These are phyloP conservation scores for Erynnis tages DNA, from an alignment of 2,888 invertebrate genomes.

Conservation along the genomic window DNA sequence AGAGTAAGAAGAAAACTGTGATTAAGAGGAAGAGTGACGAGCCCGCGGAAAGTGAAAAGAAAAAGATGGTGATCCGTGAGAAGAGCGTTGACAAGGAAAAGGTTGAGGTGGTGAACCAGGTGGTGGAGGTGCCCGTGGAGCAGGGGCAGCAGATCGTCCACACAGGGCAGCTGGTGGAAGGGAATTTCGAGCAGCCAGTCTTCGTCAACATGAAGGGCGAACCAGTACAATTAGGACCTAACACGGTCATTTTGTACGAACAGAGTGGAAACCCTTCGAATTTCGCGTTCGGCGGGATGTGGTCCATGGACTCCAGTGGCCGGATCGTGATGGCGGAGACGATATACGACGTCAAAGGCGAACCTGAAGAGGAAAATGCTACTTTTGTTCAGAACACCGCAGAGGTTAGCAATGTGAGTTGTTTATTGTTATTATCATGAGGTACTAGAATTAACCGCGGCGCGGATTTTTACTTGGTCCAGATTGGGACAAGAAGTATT, in stretches of 20 bases:
- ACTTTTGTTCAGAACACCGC: slow-evolving; percentile 68
- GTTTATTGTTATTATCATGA: too few relatives aligned
- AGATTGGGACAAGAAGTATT: too few relatives aligned
- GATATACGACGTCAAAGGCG: slow-evolving; percentile 76
- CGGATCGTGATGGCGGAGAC: slow-evolving; percentile 78
- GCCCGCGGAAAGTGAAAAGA: slow-evolving; percentile 62
- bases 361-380: slow-evolving; percentile 67
- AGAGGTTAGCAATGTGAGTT: slow-evolving; percentile 65
- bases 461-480: too few relatives aligned
- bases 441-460: too few relatives aligned
- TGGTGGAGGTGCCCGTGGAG: slow-evolving; percentile 72
- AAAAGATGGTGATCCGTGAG: slow-evolving; percentile 62
- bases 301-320: slow-evolving; percentile 75
- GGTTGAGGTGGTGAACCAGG: slow-evolving; percentile 68
- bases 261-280: slow-evolving; percentile 74
- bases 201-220: slow-evolving; percentile 78
- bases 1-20: slow-evolving; percentile 75
- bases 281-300: slow-evolving; percentile 76
- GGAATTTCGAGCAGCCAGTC: slow-evolving; percentile 75
- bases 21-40: slow-evolving; percentile 77
- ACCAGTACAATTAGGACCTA: slow-evolving; percentile 73
- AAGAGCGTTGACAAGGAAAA: slow-evolving; percentile 69
- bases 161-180: slow-evolving; percentile 71
- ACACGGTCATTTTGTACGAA: slow-evolving; percentile 75
- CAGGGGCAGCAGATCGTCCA: slow-evolving; percentile 75